Percentiles rank a stretch among this genome's conserved stretches.
phyloP scores from a whole-genome alignment of 2,888 invertebrate species.

The Plutella xylostella region DNA sequence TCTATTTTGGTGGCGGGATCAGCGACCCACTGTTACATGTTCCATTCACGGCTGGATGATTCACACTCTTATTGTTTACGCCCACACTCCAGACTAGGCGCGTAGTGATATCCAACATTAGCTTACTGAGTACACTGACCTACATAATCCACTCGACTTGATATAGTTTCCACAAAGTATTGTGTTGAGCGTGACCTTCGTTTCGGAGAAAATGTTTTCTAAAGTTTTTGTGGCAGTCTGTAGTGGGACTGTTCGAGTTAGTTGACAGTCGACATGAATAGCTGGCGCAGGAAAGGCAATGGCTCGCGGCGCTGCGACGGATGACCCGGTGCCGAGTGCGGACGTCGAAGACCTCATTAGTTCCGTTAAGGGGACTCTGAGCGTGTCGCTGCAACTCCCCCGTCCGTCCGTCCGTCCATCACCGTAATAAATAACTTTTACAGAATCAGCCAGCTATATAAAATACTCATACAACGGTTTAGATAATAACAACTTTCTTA shows the following conservation, averaged over 20 bases:
- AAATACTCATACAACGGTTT: no score
- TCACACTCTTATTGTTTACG: constrained; percentile 45
- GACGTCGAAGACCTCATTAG: constrained; percentile 29
- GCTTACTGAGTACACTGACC: constrained; percentile 18
- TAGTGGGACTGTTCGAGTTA: background rate
- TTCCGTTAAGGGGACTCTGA: constrained; percentile 40
- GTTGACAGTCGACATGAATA: constrained; percentile 29
- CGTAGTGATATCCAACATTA: constrained; percentile 6
- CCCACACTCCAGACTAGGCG: constrained; percentile 29
- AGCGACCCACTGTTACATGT: constrained; percentile 40
- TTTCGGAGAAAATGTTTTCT: constrained; percentile 2
- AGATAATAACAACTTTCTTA: no score
- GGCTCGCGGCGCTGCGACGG: constrained; percentile 16
- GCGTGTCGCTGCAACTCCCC: constrained; percentile 26
- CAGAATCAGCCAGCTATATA: background rate
- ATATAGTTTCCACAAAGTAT: constrained; percentile 22
- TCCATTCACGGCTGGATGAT: constrained; percentile 51
- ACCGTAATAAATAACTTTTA: constrained; percentile 10
- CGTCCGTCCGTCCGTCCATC: constrained; percentile 4
- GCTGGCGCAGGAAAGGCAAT: constrained; percentile 30
- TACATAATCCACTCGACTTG: constrained; percentile 30
- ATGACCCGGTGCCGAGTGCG: constrained; percentile 5
- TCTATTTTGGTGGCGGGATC: constrained; percentile 50
- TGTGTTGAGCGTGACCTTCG: background rate
- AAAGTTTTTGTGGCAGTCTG: constrained; percentile 1